Evolutionary conservation across 2,113 vertebrate genomes (phyloP), one percentile per base, ranked within the genome.

Genomic region (Myocastor coypus): DNA sequence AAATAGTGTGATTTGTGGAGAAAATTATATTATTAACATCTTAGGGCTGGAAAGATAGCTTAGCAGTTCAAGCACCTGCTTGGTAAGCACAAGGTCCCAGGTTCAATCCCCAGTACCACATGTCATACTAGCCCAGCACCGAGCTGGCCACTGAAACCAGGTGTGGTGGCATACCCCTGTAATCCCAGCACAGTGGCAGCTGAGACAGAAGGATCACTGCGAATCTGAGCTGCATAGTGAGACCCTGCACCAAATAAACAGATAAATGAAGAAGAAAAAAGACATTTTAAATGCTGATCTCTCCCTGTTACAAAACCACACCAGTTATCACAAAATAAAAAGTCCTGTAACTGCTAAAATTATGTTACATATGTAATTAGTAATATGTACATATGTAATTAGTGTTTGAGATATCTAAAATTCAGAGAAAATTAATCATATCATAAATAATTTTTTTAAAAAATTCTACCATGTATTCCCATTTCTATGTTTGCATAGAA

Each of bases 1-100:
- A 83, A 95, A 68, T 63, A 86, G 40, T 19, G 87, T 0, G 57
- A 92, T 42, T 69, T 55, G 57, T 28, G 78, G 42, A 92, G 63
- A 96, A 96, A 89, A 64, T 91, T n/a, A 28, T 46, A 80, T 61
- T 61, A 83, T 24, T 71, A 96, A 59, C 16, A 57, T 52, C 71
- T 85, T 78, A 82, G 42, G 55, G 55, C 55, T 5, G 0, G 17
- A 16, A 57, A 19, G 55, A 57, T 19, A 57, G 55, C 55, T 17
- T 16, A 57, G 55, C 55, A 57, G 55, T 57, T 16, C 55, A 57
- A 57, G 55, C 17, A 4, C 17, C 55, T 57, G 55, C 55, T 16
- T 57, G 55, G 55, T 16, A 57, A 57, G 55, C 16, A 57, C 3
- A 57, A 57, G 55, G 55, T 17, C 55, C 55, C 55, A 57, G 55